Conservation (phyloP, 1,140 invertebrate genomes). For the Papilio polytes region DNA sequence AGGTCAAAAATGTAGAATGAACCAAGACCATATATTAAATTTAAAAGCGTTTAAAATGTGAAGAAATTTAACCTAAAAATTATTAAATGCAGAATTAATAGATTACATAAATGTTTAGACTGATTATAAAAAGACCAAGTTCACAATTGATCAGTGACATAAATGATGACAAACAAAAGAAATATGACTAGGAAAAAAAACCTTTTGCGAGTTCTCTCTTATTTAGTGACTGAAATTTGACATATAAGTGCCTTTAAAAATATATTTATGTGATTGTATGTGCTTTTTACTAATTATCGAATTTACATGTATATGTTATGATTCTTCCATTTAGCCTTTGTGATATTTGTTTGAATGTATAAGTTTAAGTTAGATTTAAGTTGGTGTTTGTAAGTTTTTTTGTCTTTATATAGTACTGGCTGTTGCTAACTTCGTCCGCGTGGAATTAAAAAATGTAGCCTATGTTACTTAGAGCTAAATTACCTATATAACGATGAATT, state of each 20-base stretch:
- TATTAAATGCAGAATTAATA: too few species aligned
- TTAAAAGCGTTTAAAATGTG: too few species aligned
- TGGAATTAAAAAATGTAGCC: too few species aligned
- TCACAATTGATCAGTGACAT: not conserved
- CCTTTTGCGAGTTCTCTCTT: not conserved
- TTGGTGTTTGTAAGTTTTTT: slow-evolving; percentile 29
- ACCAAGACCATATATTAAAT: too few species aligned
- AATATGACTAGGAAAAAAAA: not conserved
- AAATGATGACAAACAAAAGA: not conserved
- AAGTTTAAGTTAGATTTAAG: slow-evolving; percentile 18
- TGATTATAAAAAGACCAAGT: not conserved
- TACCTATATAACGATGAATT: too few species aligned
- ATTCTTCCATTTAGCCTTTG: slow-evolving; percentile 53
- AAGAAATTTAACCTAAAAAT: too few species aligned
- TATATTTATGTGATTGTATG: slow-evolving; percentile 37
- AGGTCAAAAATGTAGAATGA: too few species aligned
- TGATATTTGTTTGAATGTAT: slow-evolving; percentile 52
- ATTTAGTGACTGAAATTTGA: slow-evolving; percentile 12
- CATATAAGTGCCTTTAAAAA: slow-evolving; percentile 36
- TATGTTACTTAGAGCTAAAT: too few species aligned
- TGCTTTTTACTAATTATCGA: slow-evolving; percentile 39
- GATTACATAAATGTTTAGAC: not conserved
- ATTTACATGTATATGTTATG: slow-evolving; percentile 40
- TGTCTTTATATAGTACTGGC: not conserved
- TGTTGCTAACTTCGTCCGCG: too few species aligned